phyloP scores from a whole-genome alignment of 2,797 vertebrate species.

The Phylloscopus collybita region DNA sequence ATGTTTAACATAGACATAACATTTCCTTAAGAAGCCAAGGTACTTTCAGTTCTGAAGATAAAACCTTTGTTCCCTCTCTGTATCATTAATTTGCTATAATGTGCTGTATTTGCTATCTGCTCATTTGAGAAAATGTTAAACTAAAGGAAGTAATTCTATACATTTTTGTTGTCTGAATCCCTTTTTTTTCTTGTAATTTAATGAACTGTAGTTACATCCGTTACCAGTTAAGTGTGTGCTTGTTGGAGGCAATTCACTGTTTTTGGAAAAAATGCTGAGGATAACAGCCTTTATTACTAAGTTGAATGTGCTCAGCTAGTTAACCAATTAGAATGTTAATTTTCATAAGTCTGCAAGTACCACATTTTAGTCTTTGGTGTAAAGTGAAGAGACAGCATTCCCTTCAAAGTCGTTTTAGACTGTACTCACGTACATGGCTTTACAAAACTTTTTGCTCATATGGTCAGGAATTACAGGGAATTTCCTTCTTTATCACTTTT shows the following conservation, averaged over 20 bases:
- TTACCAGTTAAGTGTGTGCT: neutral
- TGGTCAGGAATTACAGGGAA: neutral
- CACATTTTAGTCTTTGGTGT: neutral
- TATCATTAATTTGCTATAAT: neutral
- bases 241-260: neutral
- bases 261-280: neutral
- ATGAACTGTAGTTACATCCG: neutral
- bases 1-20: neutral
- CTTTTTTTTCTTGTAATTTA: neutral
- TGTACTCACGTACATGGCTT: neutral
- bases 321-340: neutral
- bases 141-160: neutral
- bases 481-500: neutral
- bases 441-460: neutral
- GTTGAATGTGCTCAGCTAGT: neutral
- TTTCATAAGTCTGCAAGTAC: neutral
- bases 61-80: neutral
- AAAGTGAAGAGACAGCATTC: neutral
- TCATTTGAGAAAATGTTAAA: neutral
- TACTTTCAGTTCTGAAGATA: neutral
- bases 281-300: neutral
- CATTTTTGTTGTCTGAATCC: neutral
- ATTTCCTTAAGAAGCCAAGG: neutral
- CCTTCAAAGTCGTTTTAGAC: neutral
- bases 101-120: neutral